Percentiles rank a stretch among this genome's conserved stretches.
Conservation (phyloP, 2,888 invertebrate genomes). For the Pemphredon lugubris region DNA sequence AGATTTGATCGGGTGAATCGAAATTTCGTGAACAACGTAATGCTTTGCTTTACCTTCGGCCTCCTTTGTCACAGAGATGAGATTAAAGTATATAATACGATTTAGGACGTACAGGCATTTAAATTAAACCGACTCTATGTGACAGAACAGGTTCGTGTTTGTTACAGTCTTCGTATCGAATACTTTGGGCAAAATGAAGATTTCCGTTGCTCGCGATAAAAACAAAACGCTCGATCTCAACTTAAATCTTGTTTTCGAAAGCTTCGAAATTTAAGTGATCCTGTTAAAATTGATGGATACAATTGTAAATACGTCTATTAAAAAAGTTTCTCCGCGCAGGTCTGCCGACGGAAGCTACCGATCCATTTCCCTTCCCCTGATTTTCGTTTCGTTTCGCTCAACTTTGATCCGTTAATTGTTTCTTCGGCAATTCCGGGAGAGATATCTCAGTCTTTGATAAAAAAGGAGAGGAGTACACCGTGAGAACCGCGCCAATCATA, state of each 20-base stretch:
- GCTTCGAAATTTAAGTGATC: no score
- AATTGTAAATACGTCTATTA: no score
- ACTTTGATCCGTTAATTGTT: constrained; percentile 1
- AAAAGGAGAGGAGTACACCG: neutral
- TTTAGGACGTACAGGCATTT: neutral
- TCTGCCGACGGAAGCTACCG: no score
- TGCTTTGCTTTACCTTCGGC: constrained; percentile 10
- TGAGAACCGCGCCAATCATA: neutral
- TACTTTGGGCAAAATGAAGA: no score
- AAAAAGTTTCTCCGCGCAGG: no score
- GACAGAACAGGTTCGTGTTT: no score
- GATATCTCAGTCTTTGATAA: neutral
- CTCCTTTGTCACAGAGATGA: neutral
- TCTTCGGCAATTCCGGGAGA: neutral
- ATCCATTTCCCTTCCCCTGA: no score
- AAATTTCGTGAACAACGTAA: constrained; percentile 7
- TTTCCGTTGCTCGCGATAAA: no score
- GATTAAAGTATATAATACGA: constrained; percentile 3
- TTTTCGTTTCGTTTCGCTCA: neutral
- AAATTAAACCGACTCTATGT: neutral
- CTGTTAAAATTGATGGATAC: no score
- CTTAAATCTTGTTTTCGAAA: no score
- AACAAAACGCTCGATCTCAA: no score
- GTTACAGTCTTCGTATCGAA: no score
- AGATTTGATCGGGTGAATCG: constrained; percentile 13